Evolutionary conservation across 2,888 invertebrate species (phyloP), one percentile per base, ranked within the genome.

Genomic region (Clanis bilineata): DNA sequence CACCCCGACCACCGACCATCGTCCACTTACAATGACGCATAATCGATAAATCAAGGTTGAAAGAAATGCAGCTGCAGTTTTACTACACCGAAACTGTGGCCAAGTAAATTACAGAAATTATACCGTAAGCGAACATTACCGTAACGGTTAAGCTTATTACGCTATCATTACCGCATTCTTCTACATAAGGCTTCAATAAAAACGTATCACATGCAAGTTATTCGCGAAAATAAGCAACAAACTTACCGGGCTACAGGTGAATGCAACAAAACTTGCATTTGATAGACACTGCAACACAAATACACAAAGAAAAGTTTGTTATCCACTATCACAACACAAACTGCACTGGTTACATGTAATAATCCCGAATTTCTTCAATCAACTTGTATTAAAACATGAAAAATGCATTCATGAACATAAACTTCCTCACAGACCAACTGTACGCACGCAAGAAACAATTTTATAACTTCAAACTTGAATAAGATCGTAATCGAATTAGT

Each of bases 201-300:
- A 41, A 62, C 62, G 59, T 12, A 44, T 41, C 57, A 59, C 43
- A 36, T 43, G 12, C 55, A 45, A 61, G 44, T 25, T 64, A 64
- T 66, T 67, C 36, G 62, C 63, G 60, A 67, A 70, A 66, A 51
- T 68, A 68, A 56, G 58, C 58, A 72, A 71, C 74, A 56, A 68
- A 82, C 88, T 80, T 80, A 88, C 89, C 88, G 80, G 87, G 86
- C 84, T 83, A 86, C 87, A 86, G 85, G 85, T 88, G 85, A 68
- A 70, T 62, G 64, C 66, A 67, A 72, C 67, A 70, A 71, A 73
- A 77, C 74, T 76, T 74, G 68, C 65, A 67, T 72, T 71, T 66
- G 64, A 64, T 60, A 61, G 69, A 64, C 60, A 60, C 64, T 66
- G 68, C 66, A 70, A 65, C 63, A 63, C 18, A 23, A 43, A 64